A percentile compares a stretch with the other conserved stretches of the same genome.
Evolutionary conservation across 2,113 vertebrate species (phyloP).

Genomic region (Gadus chalcogrammus): DNA sequence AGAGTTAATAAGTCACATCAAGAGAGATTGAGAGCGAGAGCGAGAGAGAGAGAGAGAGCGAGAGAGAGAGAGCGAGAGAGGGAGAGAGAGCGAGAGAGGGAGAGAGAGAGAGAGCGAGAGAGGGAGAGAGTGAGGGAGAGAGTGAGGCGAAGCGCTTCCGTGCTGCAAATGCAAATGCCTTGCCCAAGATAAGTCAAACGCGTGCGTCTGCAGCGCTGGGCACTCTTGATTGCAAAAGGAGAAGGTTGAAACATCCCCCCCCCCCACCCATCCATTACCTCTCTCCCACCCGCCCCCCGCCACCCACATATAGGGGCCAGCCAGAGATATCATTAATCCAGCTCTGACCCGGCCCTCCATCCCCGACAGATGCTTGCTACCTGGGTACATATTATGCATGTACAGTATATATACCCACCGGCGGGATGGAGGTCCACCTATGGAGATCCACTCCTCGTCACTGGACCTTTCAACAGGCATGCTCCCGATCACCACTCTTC

Average conservation of each 20-base stretch:
- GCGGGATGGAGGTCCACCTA: too few species aligned
- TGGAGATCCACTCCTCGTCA: too few species aligned
- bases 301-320: conserved; percentile 21
- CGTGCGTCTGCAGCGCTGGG: conserved; percentile 41
- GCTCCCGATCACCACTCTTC: too few species aligned
- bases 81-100: background rate
- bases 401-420: background rate
- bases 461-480: too few species aligned
- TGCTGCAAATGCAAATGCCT: conserved; percentile 56
- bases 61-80: background rate
- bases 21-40: background rate
- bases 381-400: conserved; percentile 15
- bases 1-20: background rate
- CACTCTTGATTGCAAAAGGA: conserved; percentile 39
- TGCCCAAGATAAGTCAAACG: conserved; percentile 44
- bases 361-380: conserved; percentile 46
- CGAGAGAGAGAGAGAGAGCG: background rate
- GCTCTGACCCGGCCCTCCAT: conserved; percentile 42
- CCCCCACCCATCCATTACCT: conserved; percentile 9
- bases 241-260: conserved; percentile 42
- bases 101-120: conserved; percentile 10
- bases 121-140: conserved; percentile 4
- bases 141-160: background rate
- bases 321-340: conserved; percentile 56
- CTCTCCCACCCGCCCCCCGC: conserved; percentile 21